Conservation (phyloP, 2,797 vertebrate species). For the Ciconia nigra region DNA sequence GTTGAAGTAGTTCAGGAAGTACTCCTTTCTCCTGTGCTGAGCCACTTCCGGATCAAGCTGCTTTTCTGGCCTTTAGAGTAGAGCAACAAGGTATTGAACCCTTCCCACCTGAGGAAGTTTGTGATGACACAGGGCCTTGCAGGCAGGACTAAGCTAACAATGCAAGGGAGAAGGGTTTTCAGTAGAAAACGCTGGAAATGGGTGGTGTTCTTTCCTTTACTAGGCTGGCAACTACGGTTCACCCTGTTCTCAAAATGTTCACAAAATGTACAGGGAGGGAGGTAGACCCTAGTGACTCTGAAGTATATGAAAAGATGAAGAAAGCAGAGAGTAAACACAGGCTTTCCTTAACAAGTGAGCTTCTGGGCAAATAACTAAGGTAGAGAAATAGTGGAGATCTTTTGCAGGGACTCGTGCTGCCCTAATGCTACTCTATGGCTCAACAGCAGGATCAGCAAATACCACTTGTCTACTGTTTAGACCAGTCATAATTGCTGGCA, state of each 20-base stretch:
- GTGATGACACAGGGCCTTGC: neutral
- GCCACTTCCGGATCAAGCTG: neutral
- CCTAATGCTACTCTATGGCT: neutral
- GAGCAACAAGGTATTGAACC: neutral
- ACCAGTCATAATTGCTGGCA: neutral
- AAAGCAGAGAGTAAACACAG: neutral
- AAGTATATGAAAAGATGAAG: neutral
- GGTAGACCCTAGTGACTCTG: neutral
- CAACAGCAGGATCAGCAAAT: neutral
- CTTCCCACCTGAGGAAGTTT: neutral
- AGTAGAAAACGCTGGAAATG: neutral
- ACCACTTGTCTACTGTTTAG: neutral
- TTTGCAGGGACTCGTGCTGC: neutral
- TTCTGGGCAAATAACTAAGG: neutral
- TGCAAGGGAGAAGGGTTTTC: neutral
- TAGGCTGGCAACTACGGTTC: neutral
- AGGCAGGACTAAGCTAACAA: neutral
- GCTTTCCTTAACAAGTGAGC: neutral
- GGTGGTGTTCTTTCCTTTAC: neutral
- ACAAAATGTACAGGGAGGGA: neutral
- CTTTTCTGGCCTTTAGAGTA: neutral
- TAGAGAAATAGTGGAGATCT: neutral
- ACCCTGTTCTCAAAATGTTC: neutral
- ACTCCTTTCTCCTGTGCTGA: neutral
- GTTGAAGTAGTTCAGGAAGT: neutral